Evolutionary conservation across 1,140 invertebrate genomes (phyloP), one percentile per base, ranked within the genome.

Genomic region (Lepidurus arcticus): DNA sequence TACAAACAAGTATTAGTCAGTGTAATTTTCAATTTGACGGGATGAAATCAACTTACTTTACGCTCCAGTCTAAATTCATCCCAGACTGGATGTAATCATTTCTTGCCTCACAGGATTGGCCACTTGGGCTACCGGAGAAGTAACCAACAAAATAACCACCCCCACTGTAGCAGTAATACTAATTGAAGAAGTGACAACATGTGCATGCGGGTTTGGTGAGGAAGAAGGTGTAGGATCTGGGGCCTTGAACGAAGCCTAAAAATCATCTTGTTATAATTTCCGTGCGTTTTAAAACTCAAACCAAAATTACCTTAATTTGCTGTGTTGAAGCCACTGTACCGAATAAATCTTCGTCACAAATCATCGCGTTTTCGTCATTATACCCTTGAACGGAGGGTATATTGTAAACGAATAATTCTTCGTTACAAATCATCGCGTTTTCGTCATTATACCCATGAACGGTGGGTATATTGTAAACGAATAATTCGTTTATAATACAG

Each of bases 401-500:
- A n/a, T n/a, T n/a, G n/a, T n/a, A n/a, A n/a, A n/a, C n/a, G n/a
- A n/a, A n/a, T n/a, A n/a, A n/a, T n/a, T n/a, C n/a, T n/a, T n/a
- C n/a, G n/a, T n/a, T n/a, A n/a, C n/a, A n/a, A n/a, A n/a, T n/a
- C n/a, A n/a, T n/a, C n/a, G n/a, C n/a, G n/a, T n/a, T n/a, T n/a
- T n/a, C n/a, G n/a, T n/a, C n/a, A n/a, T n/a, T n/a, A n/a, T n/a
- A n/a, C n/a, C n/a, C n/a, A n/a, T n/a, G n/a, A n/a, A n/a, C n/a
- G n/a, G n/a, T n/a, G n/a, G n/a, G n/a, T n/a, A n/a, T n/a, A n/a
- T n/a, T n/a, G n/a, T n/a, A n/a, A n/a, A n/a, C n/a, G n/a, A n/a
- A n/a, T n/a, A n/a, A n/a, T 83, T 97, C 95, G 84, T 97, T 97
- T 74, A 90, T 87, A 80, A 97, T 94, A 81, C 92, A 93, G 84